Conservation (phyloP, 2,113 vertebrate species). For the Porphyrio hochstetteri region DNA sequence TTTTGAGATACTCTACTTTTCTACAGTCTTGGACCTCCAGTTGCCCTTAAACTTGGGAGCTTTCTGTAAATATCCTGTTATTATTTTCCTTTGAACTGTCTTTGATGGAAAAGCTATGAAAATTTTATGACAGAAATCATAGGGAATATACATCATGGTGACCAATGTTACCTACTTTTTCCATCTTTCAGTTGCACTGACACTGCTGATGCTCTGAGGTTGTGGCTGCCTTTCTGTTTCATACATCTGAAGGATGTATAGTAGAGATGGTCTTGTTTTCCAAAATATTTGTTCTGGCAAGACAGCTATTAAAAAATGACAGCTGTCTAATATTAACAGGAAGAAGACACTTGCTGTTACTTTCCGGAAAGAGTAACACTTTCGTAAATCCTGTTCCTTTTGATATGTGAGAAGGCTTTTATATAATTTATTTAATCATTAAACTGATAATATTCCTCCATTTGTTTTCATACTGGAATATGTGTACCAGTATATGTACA, state of each 20-base stretch:
- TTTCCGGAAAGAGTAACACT: neutral
- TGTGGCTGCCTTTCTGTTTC: neutral
- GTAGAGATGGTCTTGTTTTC: neutral
- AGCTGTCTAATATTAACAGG: neutral
- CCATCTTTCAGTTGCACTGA: neutral
- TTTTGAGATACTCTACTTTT: neutral
- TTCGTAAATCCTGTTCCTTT: neutral
- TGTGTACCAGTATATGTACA: neutral
- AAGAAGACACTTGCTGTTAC: neutral
- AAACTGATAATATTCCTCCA: neutral
- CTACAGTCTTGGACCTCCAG: rapidly evolving
- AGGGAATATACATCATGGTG: neutral
- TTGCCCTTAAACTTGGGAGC: neutral
- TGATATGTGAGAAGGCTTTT: neutral
- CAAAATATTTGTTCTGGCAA: neutral
- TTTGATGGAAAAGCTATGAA: neutral
- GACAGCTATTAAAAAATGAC: neutral
- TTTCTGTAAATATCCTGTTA: neutral
- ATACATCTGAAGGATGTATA: neutral
- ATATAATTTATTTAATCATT: neutral
- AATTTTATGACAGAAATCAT: neutral
- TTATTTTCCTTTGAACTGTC: neutral
- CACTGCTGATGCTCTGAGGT: rapidly evolving
- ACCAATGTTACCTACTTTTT: neutral
- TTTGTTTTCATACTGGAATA: neutral